Conservation (phyloP, 2,113 vertebrate genomes). For the Mellivora capensis region DNA sequence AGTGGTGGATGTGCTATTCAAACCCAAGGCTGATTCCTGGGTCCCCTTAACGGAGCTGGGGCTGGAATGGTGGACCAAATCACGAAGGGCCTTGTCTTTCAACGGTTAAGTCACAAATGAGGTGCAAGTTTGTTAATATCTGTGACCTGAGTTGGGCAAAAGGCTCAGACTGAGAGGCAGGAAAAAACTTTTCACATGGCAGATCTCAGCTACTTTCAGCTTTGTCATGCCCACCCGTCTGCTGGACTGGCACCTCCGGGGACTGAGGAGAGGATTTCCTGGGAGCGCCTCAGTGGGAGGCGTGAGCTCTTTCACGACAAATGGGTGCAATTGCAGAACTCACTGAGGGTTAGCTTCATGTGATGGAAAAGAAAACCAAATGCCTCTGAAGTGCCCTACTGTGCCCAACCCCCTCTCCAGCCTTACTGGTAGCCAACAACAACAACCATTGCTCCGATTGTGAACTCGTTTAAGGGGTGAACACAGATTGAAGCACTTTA, state of each 20-base stretch:
- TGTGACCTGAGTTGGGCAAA: neutral
- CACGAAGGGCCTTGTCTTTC: neutral
- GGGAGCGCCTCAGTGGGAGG: neutral
- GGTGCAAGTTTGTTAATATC: neutral
- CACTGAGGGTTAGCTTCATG: neutral
- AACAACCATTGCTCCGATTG: neutral
- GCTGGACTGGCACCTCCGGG: neutral
- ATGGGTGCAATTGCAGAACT: neutral
- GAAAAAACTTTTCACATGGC: neutral
- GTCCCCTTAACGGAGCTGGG: neutral
- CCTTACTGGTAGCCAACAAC: neutral
- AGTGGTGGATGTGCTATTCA: neutral
- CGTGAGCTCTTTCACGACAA: neutral
- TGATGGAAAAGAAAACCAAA: slow-evolving; percentile 8
- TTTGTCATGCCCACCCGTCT: neutral
- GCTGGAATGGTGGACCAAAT: neutral
- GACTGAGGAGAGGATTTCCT: slow-evolving; percentile 4
- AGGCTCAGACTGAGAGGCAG: neutral
- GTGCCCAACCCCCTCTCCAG: neutral
- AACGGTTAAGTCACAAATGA: neutral
- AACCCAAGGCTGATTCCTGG: neutral
- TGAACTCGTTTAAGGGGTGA: slow-evolving; percentile 23
- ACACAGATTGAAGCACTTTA: neutral
- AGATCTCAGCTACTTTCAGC: neutral
- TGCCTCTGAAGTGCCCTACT: neutral